phyloP scores from a whole-genome alignment of 2,797 vertebrate species.

The Aldrovandia affinis region DNA sequence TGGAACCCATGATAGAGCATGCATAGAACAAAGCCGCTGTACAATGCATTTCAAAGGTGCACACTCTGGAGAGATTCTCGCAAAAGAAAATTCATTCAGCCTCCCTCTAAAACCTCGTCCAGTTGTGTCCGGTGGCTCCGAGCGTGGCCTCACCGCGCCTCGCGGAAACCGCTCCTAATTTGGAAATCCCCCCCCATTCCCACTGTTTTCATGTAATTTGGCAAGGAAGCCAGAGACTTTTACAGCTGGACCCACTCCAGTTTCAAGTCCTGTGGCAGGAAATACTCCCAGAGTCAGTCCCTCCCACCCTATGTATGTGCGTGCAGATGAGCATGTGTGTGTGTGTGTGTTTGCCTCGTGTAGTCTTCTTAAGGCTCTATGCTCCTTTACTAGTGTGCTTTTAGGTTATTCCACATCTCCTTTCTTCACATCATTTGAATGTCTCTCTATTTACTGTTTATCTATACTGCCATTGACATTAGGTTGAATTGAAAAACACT shows the following conservation, averaged over 20 bases:
- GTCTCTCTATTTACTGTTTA: neutral
- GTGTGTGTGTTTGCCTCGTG: slow-evolving; percentile 21
- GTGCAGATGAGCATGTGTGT: neutral
- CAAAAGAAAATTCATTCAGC: neutral
- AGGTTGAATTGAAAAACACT: neutral
- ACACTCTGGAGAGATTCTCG: neutral
- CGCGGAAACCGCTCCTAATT: slow-evolving; percentile 4
- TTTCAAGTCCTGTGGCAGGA: slow-evolving; percentile 64
- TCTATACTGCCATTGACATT: neutral
- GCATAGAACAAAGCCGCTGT: neutral
- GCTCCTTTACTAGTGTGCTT: neutral
- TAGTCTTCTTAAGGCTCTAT: slow-evolving; percentile 44
- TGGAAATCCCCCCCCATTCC: slow-evolving; percentile 32
- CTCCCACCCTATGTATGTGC: slow-evolving; percentile 20
- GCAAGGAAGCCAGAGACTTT: slow-evolving; percentile 52
- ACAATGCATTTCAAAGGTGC: neutral
- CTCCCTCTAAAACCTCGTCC: neutral
- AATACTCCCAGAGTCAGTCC: slow-evolving; percentile 51
- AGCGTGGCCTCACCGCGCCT: neutral
- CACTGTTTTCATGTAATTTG: slow-evolving; percentile 44
- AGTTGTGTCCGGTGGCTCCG: neutral
- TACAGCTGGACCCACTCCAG: slow-evolving; percentile 58
- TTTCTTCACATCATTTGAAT: neutral
- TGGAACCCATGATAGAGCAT: neutral
- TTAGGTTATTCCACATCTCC: neutral